These are phyloP conservation scores for Austrofundulus limnaeus DNA, from an alignment of 2,113 vertebrate genomes.

Conservation along the genomic window DNA sequence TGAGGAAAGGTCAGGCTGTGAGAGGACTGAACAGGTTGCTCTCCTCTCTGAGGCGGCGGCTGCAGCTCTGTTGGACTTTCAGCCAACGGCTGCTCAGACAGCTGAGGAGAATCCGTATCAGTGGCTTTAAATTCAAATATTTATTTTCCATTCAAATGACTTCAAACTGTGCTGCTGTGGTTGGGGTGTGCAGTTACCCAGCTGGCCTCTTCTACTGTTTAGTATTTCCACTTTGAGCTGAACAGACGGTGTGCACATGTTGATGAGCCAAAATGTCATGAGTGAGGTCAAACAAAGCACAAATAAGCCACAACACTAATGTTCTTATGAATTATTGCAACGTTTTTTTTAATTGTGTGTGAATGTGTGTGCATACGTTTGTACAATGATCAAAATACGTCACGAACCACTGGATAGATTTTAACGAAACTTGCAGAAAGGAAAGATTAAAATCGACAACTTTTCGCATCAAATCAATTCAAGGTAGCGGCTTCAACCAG, in stretches of 20 bases:
- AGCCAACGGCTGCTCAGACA: constrained; percentile 9
- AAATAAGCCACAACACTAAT: not conserved
- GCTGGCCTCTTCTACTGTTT: not conserved
- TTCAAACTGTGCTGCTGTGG: not conserved
- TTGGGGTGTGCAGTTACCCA: not conserved
- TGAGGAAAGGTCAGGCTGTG: not conserved
- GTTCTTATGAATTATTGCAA: no score
- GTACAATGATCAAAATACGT: no score
- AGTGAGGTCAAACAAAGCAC: not conserved
- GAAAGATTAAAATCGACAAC: no score
- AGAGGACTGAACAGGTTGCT: constrained; percentile 7
- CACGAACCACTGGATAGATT: no score
- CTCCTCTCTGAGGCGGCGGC: constrained; percentile 9
- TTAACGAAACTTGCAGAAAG: no score
- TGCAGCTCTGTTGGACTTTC: constrained; percentile 19
- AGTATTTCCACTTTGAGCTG: constrained; percentile 16
- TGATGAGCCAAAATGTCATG: not conserved
- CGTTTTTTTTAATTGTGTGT: no score
- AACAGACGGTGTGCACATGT: not conserved
- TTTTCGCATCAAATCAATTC: no score
- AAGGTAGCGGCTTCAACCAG: no score
- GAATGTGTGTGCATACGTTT: no score
- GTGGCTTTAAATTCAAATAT: constrained; percentile 19
- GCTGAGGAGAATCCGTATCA: constrained; percentile 11
- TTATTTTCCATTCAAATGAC: constrained; percentile 19